Percentiles rank a stretch among this genome's conserved stretches.
Evolutionary conservation across 2,113 vertebrate genomes (phyloP).

Genomic region (Garra rufa): DNA sequence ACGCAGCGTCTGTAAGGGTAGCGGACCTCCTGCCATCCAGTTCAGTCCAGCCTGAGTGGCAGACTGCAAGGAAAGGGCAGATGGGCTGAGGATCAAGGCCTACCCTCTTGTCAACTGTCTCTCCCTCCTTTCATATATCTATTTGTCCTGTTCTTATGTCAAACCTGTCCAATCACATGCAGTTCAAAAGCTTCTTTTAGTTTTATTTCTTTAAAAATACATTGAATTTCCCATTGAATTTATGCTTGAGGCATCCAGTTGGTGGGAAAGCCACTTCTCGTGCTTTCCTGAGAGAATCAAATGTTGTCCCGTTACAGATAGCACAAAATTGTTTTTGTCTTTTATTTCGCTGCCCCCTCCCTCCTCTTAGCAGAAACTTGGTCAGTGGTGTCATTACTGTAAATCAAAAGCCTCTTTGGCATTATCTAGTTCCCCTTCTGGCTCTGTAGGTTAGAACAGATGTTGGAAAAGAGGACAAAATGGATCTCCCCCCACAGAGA

Average conservation of each 20-base stretch:
- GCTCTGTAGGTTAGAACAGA: constrained; percentile 93
- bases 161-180: neutral
- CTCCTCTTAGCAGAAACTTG: constrained; percentile 67
- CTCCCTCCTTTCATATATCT: constrained; percentile 20
- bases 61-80: constrained; percentile 68
- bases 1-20: constrained; percentile 27
- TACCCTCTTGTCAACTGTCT: constrained; percentile 55
- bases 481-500: constrained; percentile 86
- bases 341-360: constrained; percentile 59
- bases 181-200: neutral
- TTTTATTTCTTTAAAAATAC: neutral
- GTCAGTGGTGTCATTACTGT: constrained; percentile 84
- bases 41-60: constrained; percentile 47
- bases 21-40: constrained; percentile 49
- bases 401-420: constrained; percentile 90
- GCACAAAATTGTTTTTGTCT: constrained; percentile 72
- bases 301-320: constrained; percentile 46
- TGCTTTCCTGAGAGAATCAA: constrained; percentile 39
- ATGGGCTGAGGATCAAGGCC: constrained; percentile 72
- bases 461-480: constrained; percentile 93
- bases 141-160: constrained; percentile 8
- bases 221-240: neutral
- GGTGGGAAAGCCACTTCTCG: neutral
- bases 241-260: neutral
- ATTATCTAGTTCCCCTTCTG: constrained; percentile 92